Conservation (phyloP, 2,113 vertebrate genomes). For the Gymnobelideus leadbeateri region DNA sequence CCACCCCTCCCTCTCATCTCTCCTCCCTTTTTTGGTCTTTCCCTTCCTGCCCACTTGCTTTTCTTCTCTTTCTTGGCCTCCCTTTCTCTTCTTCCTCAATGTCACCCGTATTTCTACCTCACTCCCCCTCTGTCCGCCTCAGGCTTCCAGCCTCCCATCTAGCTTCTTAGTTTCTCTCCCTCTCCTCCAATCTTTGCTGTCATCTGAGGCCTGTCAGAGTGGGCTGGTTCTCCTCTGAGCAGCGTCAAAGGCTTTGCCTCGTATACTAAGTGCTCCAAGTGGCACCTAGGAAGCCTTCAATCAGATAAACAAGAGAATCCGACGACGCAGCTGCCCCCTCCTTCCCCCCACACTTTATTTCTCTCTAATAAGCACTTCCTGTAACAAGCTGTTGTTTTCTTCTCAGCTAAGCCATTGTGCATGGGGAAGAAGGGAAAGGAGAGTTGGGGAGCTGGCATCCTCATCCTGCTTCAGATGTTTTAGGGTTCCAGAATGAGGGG, state of each 20-base stretch:
- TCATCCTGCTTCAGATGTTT: neutral
- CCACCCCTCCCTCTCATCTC: too few species aligned
- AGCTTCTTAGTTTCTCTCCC: neutral
- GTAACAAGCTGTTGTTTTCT: slow-evolving; percentile 33
- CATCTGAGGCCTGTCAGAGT: accelerated
- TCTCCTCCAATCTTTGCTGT: neutral
- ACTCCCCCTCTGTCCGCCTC: neutral
- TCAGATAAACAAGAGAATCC: slow-evolving; percentile 6
- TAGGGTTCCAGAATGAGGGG: neutral
- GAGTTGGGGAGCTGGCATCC: neutral
- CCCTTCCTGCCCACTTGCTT: neutral
- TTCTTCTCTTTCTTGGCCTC: too few species aligned
- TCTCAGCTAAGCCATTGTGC: slow-evolving; percentile 40
- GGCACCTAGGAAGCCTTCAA: neutral
- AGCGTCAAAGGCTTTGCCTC: neutral
- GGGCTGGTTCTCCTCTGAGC: neutral
- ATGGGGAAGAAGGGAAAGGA: neutral
- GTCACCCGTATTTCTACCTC: too few species aligned
- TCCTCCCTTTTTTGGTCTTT: accelerated
- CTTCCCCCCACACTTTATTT: slow-evolving; percentile 31
- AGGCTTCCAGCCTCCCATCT: neutral
- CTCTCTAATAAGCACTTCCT: slow-evolving; percentile 50
- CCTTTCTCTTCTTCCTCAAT: accelerated
- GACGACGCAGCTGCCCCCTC: neutral
- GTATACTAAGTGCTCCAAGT: neutral